Conservation (phyloP, 2,797 vertebrate genomes). For the Iguana delicatissima region DNA sequence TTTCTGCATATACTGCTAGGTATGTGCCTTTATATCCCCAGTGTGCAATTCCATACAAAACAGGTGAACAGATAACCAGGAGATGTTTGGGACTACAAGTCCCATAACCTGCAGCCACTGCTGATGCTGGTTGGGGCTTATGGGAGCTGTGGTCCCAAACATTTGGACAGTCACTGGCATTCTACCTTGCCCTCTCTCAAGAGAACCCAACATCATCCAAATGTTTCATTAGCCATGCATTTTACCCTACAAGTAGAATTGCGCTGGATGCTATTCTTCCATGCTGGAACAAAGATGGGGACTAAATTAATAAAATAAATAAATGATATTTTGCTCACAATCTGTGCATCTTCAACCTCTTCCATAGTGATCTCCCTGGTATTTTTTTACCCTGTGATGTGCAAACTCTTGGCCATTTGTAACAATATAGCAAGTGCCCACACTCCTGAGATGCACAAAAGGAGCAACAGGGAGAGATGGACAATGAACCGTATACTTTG, state of each 20-base stretch:
- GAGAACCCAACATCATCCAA: neutral
- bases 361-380: neutral
- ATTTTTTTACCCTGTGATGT: neutral
- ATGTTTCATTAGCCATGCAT: neutral
- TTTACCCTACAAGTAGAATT: neutral
- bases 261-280: too few relatives aligned
- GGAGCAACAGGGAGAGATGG: neutral
- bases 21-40: too few relatives aligned
- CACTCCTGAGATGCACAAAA: neutral
- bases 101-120: neutral
- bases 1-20: too few relatives aligned
- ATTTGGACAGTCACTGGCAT: neutral
- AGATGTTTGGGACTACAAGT: neutral
- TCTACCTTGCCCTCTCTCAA: neutral
- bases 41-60: too few relatives aligned
- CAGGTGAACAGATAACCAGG: too few relatives aligned
- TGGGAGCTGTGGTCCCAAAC: neutral
- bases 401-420: neutral
- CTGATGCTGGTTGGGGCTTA: neutral
- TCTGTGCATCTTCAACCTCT: too few relatives aligned
- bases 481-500: neutral
- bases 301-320: too few relatives aligned
- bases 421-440: neutral
- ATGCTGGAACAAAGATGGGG: too few relatives aligned
- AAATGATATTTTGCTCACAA: too few relatives aligned